These are phyloP conservation scores for Lamellibrachia columna DNA, from an alignment of 2,888 invertebrate species.

Conservation along the genomic window DNA sequence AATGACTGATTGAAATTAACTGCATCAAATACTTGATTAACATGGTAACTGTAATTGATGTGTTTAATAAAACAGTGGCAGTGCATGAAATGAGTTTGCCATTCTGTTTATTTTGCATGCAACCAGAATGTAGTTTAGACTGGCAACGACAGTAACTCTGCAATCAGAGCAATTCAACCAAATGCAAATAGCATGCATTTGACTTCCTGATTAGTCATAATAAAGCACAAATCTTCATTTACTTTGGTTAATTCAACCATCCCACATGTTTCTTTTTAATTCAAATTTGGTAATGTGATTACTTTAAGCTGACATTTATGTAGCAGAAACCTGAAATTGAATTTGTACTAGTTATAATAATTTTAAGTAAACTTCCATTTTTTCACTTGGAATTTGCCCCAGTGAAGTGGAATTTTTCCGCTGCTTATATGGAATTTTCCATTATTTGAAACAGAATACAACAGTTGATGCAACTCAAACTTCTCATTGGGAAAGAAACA, in stretches of 20 bases:
- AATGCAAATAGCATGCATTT: background rate
- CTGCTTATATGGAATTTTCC: background rate
- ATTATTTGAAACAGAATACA: background rate
- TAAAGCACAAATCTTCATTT: background rate
- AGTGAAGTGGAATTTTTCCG: background rate
- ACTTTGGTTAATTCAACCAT: background rate
- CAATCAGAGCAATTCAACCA: background rate
- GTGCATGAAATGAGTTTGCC: background rate
- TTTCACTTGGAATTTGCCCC: too few species aligned
- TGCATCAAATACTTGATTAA: background rate
- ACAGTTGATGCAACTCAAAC: background rate
- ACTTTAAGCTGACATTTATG: background rate
- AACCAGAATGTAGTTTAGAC: background rate
- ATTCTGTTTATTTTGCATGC: background rate
- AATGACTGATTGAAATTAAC: background rate
- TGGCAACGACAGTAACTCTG: background rate
- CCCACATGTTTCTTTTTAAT: background rate
- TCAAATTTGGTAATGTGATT: background rate
- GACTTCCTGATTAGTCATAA: background rate
- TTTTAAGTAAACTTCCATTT: background rate
- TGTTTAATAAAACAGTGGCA: background rate
- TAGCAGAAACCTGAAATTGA: background rate
- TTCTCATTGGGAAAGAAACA: background rate
- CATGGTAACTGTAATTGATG: background rate
- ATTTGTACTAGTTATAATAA: background rate